phyloP scores from a whole-genome alignment of 2,113 vertebrate species.

The Asarcornis scutulata region DNA sequence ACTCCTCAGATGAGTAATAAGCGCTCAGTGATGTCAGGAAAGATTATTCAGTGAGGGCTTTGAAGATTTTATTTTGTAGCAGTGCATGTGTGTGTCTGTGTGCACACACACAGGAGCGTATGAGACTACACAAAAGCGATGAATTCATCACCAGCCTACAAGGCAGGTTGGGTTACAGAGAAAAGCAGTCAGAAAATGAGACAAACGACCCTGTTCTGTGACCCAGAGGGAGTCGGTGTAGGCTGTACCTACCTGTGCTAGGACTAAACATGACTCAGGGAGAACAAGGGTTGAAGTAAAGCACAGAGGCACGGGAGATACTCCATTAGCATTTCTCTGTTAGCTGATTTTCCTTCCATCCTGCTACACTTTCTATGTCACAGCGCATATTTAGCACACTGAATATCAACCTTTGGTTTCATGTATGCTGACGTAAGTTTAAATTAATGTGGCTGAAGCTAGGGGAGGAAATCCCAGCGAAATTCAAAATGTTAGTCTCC shows the following conservation, averaged over 20 bases:
- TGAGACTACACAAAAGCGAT: background rate
- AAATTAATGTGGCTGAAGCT: background rate
- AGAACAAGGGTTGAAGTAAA: background rate
- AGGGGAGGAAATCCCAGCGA: background rate
- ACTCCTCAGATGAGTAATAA: constrained; percentile 40
- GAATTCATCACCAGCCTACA: background rate
- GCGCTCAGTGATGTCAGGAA: background rate
- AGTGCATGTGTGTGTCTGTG: background rate
- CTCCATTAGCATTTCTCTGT: background rate
- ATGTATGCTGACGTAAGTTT: accelerated
- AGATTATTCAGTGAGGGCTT: background rate
- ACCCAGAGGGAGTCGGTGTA: background rate
- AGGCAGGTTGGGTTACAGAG: background rate
- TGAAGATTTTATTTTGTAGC: background rate
- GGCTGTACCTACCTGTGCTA: background rate
- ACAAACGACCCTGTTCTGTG: background rate
- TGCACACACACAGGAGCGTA: background rate
- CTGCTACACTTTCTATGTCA: background rate
- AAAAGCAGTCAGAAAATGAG: constrained; percentile 6
- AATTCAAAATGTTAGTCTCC: background rate
- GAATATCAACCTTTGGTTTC: background rate
- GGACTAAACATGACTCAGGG: background rate
- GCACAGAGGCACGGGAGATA: background rate
- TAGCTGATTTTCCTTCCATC: background rate
- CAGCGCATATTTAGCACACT: background rate